These are phyloP conservation scores for Procambarus virginalis DNA, from an alignment of 1,140 invertebrate genomes.

Conservation along the genomic window DNA sequence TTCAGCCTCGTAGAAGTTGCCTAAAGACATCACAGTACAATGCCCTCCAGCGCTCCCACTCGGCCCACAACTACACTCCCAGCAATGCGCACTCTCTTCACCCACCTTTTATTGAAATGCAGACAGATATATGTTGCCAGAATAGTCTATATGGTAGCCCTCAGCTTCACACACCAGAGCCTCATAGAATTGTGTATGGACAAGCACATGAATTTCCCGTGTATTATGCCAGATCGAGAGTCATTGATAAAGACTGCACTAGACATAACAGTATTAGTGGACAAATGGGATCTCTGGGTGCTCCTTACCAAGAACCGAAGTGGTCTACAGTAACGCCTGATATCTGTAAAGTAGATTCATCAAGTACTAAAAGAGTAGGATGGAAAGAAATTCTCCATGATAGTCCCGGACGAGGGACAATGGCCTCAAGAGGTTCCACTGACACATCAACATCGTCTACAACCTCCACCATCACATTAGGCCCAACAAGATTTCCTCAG, in stretches of 20 bases:
- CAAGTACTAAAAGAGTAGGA: conserved; percentile 40
- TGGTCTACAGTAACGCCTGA: conserved; percentile 17
- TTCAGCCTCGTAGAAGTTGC: conserved; percentile 42
- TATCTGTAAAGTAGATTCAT: conserved; percentile 16
- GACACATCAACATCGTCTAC: conserved; percentile 49
- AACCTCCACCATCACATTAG: conserved; percentile 34
- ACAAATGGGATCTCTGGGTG: not conserved
- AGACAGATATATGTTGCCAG: conserved; percentile 18
- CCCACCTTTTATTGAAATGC: conserved; percentile 10
- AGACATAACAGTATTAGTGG: conserved; percentile 48
- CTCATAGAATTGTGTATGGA: conserved; percentile 2
- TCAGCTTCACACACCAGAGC: not conserved
- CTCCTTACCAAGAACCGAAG: not conserved
- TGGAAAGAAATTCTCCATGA: conserved; percentile 50
- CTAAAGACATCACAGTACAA: conserved; percentile 30
- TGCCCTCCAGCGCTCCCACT: conserved; percentile 39
- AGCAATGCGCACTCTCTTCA: conserved; percentile 25
- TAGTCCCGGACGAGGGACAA: conserved; percentile 8
- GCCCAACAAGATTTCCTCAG: conserved; percentile 29
- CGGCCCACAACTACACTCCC: conserved; percentile 19
- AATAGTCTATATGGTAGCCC: not conserved
- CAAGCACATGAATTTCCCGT: conserved; percentile 29
- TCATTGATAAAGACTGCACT: not conserved
- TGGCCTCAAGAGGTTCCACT: conserved; percentile 29
- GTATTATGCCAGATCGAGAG: conserved; percentile 36